These are phyloP conservation scores for Trachurus trachurus DNA, from an alignment of 2,797 vertebrate species.

Conservation along the genomic window DNA sequence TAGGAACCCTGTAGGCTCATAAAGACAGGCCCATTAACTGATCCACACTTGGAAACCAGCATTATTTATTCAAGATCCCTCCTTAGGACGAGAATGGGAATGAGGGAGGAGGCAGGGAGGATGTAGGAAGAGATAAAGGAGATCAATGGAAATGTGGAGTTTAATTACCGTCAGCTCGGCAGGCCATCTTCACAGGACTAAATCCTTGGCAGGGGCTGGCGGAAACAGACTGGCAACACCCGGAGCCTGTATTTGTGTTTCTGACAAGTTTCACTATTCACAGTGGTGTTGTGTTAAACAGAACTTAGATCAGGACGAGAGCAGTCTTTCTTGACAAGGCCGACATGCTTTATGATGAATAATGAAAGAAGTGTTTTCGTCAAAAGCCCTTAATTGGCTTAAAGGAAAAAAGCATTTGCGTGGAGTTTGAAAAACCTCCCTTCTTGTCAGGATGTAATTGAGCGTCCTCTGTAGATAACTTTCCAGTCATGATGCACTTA, in stretches of 20 bases:
- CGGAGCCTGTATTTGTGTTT: slow-evolving; percentile 58
- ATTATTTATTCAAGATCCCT: slow-evolving; percentile 85
- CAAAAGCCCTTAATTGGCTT: slow-evolving; percentile 73
- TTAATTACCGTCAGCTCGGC: slow-evolving; percentile 84
- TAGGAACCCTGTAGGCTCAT: slow-evolving; percentile 71
- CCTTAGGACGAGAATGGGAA: slow-evolving; percentile 62
- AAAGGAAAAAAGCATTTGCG: slow-evolving; percentile 55
- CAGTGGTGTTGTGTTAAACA: slow-evolving; percentile 67
- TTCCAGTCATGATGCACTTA: slow-evolving; percentile 64
- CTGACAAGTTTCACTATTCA: slow-evolving; percentile 69
- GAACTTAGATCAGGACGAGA: slow-evolving; percentile 63
- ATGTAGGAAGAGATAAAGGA: slow-evolving; percentile 71
- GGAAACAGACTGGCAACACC: slow-evolving; percentile 48
- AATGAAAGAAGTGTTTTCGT: slow-evolving; percentile 70
- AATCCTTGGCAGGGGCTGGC: slow-evolving; percentile 67
- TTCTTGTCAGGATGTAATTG: slow-evolving; percentile 70
- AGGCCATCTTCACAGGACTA: slow-evolving; percentile 76
- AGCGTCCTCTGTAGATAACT: slow-evolving; percentile 63
- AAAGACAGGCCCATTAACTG: slow-evolving; percentile 86
- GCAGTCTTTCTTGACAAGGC: slow-evolving; percentile 63
- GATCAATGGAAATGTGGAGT: slow-evolving; percentile 85
- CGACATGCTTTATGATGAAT: slow-evolving; percentile 66
- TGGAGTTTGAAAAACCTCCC: slow-evolving; percentile 49
- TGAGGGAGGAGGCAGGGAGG: slow-evolving; percentile 65
- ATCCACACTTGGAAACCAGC: slow-evolving; percentile 68